Percentiles rank a stretch among this genome's conserved stretches.
These are phyloP conservation scores for Channa maculata DNA, from an alignment of 2,113 vertebrate species.

Conservation along the genomic window DNA sequence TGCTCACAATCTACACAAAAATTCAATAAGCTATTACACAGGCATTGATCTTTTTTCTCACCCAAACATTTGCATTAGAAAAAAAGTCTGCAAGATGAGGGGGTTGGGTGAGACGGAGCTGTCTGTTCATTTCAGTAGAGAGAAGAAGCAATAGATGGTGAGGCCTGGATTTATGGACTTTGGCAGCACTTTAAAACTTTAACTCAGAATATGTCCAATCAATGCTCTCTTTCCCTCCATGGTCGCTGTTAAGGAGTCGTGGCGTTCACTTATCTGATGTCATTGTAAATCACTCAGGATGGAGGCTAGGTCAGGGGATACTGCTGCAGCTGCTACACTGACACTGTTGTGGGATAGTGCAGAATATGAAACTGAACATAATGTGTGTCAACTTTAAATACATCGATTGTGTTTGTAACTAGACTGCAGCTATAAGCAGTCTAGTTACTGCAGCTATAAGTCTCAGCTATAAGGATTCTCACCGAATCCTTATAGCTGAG, in stretches of 20 bases:
- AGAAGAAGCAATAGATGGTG: slow-evolving; percentile 38
- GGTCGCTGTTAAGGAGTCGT: slow-evolving; percentile 39
- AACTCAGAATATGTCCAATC: slow-evolving; percentile 78
- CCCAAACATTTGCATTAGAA: slow-evolving; percentile 78
- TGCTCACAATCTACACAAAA: slow-evolving; percentile 63
- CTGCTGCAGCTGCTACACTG: slow-evolving; percentile 23
- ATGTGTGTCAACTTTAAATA: slow-evolving; percentile 1
- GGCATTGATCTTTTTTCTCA: slow-evolving; percentile 74
- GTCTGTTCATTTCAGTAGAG: slow-evolving; percentile 45
- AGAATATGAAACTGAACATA: slow-evolving; percentile 39
- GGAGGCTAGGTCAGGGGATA: slow-evolving; percentile 53
- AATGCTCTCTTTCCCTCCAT: slow-evolving; percentile 57
- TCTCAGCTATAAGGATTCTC: too few species aligned
- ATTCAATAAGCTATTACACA: slow-evolving; percentile 78
- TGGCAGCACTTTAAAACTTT: slow-evolving; percentile 79
- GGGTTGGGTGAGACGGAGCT: slow-evolving; percentile 13
- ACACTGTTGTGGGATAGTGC: slow-evolving; percentile 23
- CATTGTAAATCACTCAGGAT: slow-evolving; percentile 73
- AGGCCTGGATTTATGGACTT: slow-evolving; percentile 77
- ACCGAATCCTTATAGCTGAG: too few species aligned
- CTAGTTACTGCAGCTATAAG: too few species aligned
- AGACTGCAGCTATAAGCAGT: slow-evolving; percentile 1
- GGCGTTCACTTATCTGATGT: slow-evolving; percentile 73
- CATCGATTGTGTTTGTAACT: slow-evolving; percentile 18
- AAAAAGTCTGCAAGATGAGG: slow-evolving; percentile 40